Conservation (phyloP, 1,140 invertebrate genomes). For the Trachelipus rathkii region DNA sequence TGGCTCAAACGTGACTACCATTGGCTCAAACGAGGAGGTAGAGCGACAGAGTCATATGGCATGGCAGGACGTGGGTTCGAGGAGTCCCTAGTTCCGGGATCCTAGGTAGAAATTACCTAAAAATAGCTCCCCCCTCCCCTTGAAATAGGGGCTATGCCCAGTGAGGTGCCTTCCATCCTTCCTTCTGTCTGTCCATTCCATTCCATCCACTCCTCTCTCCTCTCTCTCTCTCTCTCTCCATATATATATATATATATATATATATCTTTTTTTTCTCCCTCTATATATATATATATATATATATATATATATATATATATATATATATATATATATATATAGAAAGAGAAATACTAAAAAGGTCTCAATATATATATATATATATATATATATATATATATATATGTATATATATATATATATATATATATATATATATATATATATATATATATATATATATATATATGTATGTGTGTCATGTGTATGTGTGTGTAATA, state of each 20-base stretch:
- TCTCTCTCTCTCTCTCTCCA: neutral
- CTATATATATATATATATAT: slow-evolving; percentile 20
- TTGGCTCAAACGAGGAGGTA: too few relatives aligned
- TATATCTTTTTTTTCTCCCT: too few relatives aligned
- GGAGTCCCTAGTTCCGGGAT: neutral
- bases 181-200: neutral
- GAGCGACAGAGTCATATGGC: too few relatives aligned
- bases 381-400: slow-evolving; percentile 19
- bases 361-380: slow-evolving; percentile 20
- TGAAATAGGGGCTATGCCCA: neutral
- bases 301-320: slow-evolving; percentile 17
- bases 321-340: slow-evolving; percentile 13
- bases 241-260: slow-evolving; percentile 17
- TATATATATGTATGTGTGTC: neutral
- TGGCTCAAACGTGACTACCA: too few relatives aligned
- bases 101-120: too few relatives aligned
- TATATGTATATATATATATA: neutral
- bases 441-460: slow-evolving; percentile 2
- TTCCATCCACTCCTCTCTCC: neutral
- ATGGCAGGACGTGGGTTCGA: neutral
- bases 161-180: neutral
- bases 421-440: neutral
- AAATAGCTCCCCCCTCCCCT: neutral
- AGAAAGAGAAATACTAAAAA: too few relatives aligned
- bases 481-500: too few relatives aligned